phyloP scores from a whole-genome alignment of 2,888 invertebrate genomes.

The Drosophila helvetica region DNA sequence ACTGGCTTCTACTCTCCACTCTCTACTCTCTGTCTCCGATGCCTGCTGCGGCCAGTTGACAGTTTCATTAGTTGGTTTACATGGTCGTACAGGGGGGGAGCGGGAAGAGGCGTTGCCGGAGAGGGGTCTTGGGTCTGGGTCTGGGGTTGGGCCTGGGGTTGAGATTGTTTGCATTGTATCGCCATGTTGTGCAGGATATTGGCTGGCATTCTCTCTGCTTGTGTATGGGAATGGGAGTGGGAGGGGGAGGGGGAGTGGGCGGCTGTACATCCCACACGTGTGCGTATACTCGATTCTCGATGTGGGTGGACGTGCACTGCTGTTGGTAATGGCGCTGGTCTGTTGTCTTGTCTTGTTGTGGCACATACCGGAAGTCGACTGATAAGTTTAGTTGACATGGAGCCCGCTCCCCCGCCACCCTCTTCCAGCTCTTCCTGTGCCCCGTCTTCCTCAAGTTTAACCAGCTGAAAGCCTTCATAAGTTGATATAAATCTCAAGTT shows the following conservation, averaged over 20 bases:
- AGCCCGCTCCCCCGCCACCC: slow-evolving; percentile 7
- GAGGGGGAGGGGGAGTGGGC: slow-evolving; percentile 1
- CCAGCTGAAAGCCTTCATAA: slow-evolving; percentile 67
- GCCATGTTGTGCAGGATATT: slow-evolving; percentile 77
- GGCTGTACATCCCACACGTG: too few species aligned
- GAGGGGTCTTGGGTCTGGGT: slow-evolving; percentile 6
- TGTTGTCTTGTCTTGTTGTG: slow-evolving; percentile 56
- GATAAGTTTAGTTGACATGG: slow-evolving; percentile 72
- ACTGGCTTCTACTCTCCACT: not conserved
- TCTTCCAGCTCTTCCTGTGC: not conserved
- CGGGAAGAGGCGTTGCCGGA: too few species aligned
- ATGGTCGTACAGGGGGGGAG: slow-evolving; percentile 49
- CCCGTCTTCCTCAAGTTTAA: slow-evolving; percentile 8
- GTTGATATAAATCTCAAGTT: slow-evolving; percentile 71
- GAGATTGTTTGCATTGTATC: slow-evolving; percentile 73
- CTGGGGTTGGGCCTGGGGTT: slow-evolving; percentile 32
- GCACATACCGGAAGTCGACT: slow-evolving; percentile 68
- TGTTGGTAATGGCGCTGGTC: slow-evolving; percentile 15
- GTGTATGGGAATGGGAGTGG: slow-evolving; percentile 11
- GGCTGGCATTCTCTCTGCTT: slow-evolving; percentile 54
- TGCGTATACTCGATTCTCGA: not conserved
- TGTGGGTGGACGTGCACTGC: slow-evolving; percentile 22
- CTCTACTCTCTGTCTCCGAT: slow-evolving; percentile 11
- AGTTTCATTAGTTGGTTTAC: slow-evolving; percentile 79
- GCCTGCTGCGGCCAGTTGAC: slow-evolving; percentile 71